Evolutionary conservation across 2,888 invertebrate genomes (phyloP).

Genomic region (Tyria jacobaeae): DNA sequence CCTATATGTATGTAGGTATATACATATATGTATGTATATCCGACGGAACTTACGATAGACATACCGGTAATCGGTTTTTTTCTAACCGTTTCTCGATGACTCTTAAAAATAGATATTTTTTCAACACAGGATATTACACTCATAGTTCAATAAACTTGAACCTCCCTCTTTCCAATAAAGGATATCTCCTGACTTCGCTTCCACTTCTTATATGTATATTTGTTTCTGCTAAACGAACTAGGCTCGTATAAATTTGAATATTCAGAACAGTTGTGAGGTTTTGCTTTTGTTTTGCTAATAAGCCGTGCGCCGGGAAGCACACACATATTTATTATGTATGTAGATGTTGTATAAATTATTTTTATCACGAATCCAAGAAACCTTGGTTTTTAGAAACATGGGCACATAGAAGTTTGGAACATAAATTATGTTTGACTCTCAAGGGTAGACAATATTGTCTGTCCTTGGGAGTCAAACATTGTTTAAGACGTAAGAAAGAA

Average conservation of each 20-base stretch:
- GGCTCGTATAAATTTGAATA: slow-evolving; percentile 25
- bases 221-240: slow-evolving; percentile 19
- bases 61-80: slow-evolving; percentile 54
- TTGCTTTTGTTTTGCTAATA: slow-evolving; percentile 14
- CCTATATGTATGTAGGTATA: too few species aligned
- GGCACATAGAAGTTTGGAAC: neutral
- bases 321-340: slow-evolving; percentile 8
- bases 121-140: slow-evolving; percentile 63
- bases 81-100: slow-evolving; percentile 55
- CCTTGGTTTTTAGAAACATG: neutral
- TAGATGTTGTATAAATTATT: too few species aligned
- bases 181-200: slow-evolving; percentile 43
- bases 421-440: neutral
- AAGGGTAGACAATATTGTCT: neutral
- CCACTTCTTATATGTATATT: slow-evolving; percentile 40
- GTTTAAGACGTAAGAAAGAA: too few species aligned
- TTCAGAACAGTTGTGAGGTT: slow-evolving; percentile 12
- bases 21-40: too few species aligned
- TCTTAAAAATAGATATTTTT: slow-evolving; percentile 58
- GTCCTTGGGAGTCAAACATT: neutral
- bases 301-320: slow-evolving; percentile 1
- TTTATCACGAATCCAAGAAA: neutral
- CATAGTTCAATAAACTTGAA: slow-evolving; percentile 55
- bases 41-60: slow-evolving; percentile 21
- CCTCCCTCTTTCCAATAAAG: slow-evolving; percentile 37